Evolutionary conservation across 2,797 vertebrate species (phyloP).

Genomic region (Clarias fuscus): DNA sequence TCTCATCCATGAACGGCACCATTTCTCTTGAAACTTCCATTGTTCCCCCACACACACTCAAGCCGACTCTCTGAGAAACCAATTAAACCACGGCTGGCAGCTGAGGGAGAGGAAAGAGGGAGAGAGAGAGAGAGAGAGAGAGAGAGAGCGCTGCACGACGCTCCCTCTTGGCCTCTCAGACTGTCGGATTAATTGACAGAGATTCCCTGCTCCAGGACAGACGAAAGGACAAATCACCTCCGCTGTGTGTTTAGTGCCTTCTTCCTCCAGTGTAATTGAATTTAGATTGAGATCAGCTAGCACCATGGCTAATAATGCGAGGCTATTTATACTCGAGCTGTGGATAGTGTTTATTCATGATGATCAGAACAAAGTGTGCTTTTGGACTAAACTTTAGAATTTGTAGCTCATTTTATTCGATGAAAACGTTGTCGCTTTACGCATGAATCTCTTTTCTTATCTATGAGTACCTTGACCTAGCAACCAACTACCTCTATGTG

Average conservation of each 20-base stretch:
- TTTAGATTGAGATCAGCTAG: conserved; percentile 25
- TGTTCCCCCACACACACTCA: neutral
- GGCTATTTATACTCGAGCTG: conserved; percentile 6
- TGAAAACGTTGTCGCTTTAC: neutral
- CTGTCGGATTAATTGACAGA: conserved; percentile 61
- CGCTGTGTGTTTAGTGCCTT: conserved; percentile 45
- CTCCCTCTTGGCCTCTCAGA: conserved; percentile 59
- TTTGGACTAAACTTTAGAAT: conserved; percentile 7
- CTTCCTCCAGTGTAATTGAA: conserved; percentile 41
- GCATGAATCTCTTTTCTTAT: neutral
- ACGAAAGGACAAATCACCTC: conserved; percentile 38
- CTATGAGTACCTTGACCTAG: neutral
- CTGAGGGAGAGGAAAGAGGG: conserved; percentile 27
- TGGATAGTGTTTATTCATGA: conserved; percentile 2
- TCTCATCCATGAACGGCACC: conserved; percentile 6
- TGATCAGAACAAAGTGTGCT: conserved; percentile 2
- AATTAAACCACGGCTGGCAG: conserved; percentile 42
- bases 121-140: neutral
- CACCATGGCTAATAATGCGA: neutral
- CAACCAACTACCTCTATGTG: conserved; percentile 39
- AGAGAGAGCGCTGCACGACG: neutral
- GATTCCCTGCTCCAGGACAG: conserved; percentile 50
- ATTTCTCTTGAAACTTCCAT: neutral
- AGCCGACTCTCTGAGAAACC: conserved; percentile 41
- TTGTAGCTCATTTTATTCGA: neutral